These are phyloP conservation scores for Pseudonaja textilis DNA, from an alignment of 2,113 vertebrate species.

Conservation along the genomic window DNA sequence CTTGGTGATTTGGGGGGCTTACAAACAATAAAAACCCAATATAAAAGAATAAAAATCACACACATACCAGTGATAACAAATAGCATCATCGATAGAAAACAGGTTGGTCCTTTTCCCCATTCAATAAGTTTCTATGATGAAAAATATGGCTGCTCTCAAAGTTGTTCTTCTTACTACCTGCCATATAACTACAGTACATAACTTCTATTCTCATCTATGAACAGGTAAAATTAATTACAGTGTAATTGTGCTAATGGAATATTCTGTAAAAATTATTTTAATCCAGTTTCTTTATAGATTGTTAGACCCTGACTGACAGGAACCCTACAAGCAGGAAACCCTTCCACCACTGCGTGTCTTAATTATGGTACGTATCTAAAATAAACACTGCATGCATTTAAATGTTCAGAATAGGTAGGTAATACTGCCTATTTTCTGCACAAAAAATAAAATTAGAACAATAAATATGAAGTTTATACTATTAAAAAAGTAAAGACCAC, in stretches of 20 bases:
- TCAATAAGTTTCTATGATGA: not conserved
- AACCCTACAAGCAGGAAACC: not conserved
- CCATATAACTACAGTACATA: not conserved
- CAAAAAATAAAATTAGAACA: not conserved
- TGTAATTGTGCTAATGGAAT: not conserved
- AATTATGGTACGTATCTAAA: not conserved
- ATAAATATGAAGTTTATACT: not conserved
- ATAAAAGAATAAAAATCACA: too few relatives aligned
- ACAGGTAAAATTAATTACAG: not conserved
- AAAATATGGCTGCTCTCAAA: not conserved
- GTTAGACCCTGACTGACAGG: not conserved
- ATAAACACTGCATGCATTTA: not conserved
- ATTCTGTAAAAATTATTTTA: not conserved
- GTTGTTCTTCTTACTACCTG: not conserved
- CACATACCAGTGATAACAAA: not conserved
- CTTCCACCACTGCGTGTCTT: not conserved
- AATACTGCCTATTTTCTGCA: not conserved
- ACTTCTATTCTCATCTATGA: not conserved
- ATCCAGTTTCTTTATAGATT: not conserved
- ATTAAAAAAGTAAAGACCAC: not conserved
- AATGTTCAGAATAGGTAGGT: not conserved
- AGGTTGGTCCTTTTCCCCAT: not conserved
- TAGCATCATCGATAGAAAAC: not conserved
- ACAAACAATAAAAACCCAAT: too few relatives aligned
- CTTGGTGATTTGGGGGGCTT: too few relatives aligned